Evolutionary conservation across 2,888 invertebrate genomes (phyloP).

Genomic region (Ormyrus nitidulus): DNA sequence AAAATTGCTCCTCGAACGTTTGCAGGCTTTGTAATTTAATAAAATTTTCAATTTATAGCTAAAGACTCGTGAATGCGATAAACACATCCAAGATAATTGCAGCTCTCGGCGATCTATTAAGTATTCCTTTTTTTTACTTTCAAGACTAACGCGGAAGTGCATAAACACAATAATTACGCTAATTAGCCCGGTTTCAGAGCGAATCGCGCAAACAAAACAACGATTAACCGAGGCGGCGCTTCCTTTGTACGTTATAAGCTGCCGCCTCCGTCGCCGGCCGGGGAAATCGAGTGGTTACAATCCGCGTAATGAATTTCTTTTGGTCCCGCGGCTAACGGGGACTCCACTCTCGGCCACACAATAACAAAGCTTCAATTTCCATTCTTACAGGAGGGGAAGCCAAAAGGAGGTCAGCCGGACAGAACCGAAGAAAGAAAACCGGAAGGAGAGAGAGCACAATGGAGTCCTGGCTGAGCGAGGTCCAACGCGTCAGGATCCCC

Average conservation of each 20-base stretch:
- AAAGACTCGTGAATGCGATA: too few species aligned
- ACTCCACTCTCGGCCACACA: background rate
- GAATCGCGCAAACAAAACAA: too few species aligned
- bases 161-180: too few species aligned
- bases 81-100: too few species aligned
- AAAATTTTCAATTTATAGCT: too few species aligned
- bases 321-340: too few species aligned
- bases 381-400: background rate
- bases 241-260: background rate
- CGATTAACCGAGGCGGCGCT: background rate
- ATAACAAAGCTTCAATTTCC: constrained; percentile 22
- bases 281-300: constrained; percentile 16
- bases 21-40: too few species aligned
- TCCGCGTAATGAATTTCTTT: background rate
- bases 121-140: too few species aligned
- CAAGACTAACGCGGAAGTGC: background rate
- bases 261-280: too few species aligned
- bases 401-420: background rate
- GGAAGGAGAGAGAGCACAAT: constrained; percentile 74
- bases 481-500: constrained; percentile 89
- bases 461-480: constrained; percentile 91
- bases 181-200: too few species aligned
- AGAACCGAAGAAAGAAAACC: background rate
- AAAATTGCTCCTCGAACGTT: too few species aligned
- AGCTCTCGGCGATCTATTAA: too few species aligned